A percentile compares a stretch with the other conserved stretches of the same genome.
Evolutionary conservation across 2,797 vertebrate genomes (phyloP).

Genomic region (Limnodromus scolopaceus): DNA sequence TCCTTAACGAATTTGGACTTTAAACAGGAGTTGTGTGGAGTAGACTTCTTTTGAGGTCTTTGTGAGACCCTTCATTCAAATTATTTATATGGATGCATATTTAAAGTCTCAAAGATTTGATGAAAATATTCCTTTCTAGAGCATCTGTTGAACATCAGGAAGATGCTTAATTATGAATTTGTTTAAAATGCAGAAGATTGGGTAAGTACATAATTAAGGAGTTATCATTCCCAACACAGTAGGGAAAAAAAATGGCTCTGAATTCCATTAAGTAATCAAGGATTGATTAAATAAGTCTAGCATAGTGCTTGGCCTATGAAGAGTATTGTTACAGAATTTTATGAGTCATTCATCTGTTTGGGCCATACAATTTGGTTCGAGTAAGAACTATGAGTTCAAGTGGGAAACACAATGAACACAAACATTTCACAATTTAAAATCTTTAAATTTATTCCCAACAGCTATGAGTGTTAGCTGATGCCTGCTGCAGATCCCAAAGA

Average conservation of each 20-base stretch:
- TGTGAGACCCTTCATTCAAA: background rate
- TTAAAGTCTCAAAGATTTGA: background rate
- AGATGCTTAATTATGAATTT: conserved; percentile 13
- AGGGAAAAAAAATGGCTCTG: background rate
- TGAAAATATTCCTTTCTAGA: background rate
- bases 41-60: background rate
- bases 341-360: background rate
- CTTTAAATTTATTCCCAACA: background rate
- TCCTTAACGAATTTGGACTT: background rate
- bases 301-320: background rate
- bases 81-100: background rate
- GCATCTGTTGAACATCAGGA: background rate
- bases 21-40: background rate
- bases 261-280: conserved; percentile 54
- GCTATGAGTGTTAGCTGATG: background rate
- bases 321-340: background rate
- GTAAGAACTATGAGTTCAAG: background rate
- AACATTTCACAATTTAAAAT: background rate
- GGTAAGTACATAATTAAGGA: conserved; percentile 20
- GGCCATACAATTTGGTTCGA: background rate
- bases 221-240: background rate
- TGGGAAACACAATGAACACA: background rate
- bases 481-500: background rate
- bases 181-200: conserved; percentile 10
- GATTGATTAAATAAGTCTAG: background rate